phyloP scores from a whole-genome alignment of 2,113 vertebrate genomes.

The Oostethus manadensis region DNA sequence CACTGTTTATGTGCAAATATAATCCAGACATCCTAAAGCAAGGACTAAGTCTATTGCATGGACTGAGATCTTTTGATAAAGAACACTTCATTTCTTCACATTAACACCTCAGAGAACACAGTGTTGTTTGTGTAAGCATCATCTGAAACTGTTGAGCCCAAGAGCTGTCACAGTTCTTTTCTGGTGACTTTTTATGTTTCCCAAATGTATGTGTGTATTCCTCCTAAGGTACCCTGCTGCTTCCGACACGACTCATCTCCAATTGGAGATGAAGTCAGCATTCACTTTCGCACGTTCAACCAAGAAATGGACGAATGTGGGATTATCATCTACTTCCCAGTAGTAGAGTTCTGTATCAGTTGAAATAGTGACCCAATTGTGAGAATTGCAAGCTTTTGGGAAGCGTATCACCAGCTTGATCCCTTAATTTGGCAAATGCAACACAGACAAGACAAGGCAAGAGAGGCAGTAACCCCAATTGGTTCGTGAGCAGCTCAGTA shows the following conservation, averaged over 20 bases:
- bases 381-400: slow-evolving; percentile 13
- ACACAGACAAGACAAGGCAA: slow-evolving; percentile 14
- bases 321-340: neutral
- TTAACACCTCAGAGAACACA: too few species aligned
- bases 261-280: slow-evolving; percentile 1
- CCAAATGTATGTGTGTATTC: neutral
- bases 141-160: neutral
- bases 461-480: neutral
- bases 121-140: too few species aligned
- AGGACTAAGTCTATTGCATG: too few species aligned
- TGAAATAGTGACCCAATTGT: slow-evolving; percentile 20
- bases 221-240: neutral
- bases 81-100: too few species aligned
- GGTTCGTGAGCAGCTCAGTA: slow-evolving; percentile 11
- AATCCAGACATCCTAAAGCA: too few species aligned
- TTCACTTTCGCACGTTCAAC: neutral
- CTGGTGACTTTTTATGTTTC: neutral
- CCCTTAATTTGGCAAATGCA: slow-evolving; percentile 12
- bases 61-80: too few species aligned
- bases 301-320: neutral
- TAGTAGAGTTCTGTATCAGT: slow-evolving; percentile 6
- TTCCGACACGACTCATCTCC: neutral
- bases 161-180: neutral
- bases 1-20: too few species aligned
- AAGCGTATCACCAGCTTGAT: slow-evolving; percentile 23